Base-by-base conservation (phyloP, 2,113 vertebrate genomes). In the Hydrolagus affinis region DNA sequence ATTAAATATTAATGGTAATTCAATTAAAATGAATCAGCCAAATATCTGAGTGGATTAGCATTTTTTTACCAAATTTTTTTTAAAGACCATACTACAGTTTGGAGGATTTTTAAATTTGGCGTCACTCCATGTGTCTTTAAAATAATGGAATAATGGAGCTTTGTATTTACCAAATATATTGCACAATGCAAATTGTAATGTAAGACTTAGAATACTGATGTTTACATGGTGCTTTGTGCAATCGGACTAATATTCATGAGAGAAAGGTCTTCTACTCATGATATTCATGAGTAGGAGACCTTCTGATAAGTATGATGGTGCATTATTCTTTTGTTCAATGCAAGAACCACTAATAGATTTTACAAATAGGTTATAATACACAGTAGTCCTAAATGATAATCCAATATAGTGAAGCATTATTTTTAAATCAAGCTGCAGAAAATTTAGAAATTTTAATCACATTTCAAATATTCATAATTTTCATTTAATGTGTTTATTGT, bases 381-480 rank as follows among this genome's bases (percentile, higher is more conserved):
- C 11, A 11, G 25, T 25, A 28, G 32, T 30, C 8, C 32, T 44
- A 44, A 75, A 75, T 75, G 17, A 9, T 17, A 56, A 19, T 75
- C 56, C 21, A 21, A n/a, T 19, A 56, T 10, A 56, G 73, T 56
- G 32, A 57, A 44, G 44, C 44, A 21, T 21, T 19, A 21, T 56
- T 75, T 56, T 75, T 17, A 75, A 56, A 17, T 32, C 15, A 4
- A 19, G n/a, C 73, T 75, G 73, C 32, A 56, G 9, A 56, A 11
- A 57, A 57, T 75, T 44, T 75, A 56, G 73, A 8, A 32, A 75
- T 30, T 75, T 75, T 75, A 75, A 75, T 75, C 32, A 72, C 11
- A 30, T 72, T 72, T 11, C 70, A 72, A 72, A 72, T 72, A 75
- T 19, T 75, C 32, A 75, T 19, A 30, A 75, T 75, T 75, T 75